Evolutionary conservation across 2,888 invertebrate species (phyloP), one percentile per base, ranked within the genome.

Genomic region (Cotesia congregata): DNA sequence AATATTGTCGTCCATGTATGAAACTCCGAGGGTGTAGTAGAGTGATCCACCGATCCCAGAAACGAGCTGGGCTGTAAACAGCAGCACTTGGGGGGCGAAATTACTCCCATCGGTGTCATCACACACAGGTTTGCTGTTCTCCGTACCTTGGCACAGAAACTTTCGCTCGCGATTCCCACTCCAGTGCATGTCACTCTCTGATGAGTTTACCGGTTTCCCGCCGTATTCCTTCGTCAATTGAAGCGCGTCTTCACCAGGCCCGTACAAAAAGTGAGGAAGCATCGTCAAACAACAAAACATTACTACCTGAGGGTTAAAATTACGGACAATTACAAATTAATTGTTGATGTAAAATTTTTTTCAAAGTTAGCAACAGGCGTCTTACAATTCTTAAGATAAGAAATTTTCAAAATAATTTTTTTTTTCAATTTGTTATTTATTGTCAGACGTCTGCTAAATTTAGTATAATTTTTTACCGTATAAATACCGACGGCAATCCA

Each of bases 1-100:
- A n/a, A 94, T 93, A 83, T 94, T 94, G 84, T 94, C 94, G 85
- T 94, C 94, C 93, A 94, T 93, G 85, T 94, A 94, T 1, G 94
- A 92, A 0, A 94, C 92, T 2, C 94, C 94, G 12, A 94, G 90
- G 0, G 93, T 93, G 83, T 93, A 93, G 85, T 93, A 94, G 0
- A 94, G 88, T 0, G 93, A 93, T 59, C 93, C 93, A 30, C 94
- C 94, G 64, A 94, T 92, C 1, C 94, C 94, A 1, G 94, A 93
- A 65, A 95, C 92, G 75, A 94, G 91, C 86, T 94, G 94, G 0
- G 94, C 94, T 6, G 92, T 84, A 83, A 94, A 93, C 9, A 95
- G 90, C 41, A 94, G 90, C 20, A 92, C 88, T 78, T 93, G 92
- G 0, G 94, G 93, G 0, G 92, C 92, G 77, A 93, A 90, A 84